A percentile compares a stretch with the other conserved stretches of the same genome.
These are phyloP conservation scores for Spilosoma lubricipeda DNA, from an alignment of 2,888 invertebrate genomes.

Conservation along the genomic window DNA sequence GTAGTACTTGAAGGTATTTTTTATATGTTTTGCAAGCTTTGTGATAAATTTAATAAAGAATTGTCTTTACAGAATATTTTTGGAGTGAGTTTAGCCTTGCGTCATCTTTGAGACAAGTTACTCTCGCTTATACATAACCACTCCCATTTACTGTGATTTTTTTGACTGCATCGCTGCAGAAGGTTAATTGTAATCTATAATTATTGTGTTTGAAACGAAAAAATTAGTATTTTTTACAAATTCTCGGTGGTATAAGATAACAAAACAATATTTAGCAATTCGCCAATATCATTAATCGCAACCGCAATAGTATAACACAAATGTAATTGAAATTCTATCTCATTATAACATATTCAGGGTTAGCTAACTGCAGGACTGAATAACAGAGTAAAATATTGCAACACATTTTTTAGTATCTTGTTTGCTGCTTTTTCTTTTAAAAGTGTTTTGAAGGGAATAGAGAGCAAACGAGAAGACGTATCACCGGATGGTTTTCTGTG, in stretches of 20 bases:
- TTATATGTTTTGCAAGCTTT: slow-evolving; percentile 52
- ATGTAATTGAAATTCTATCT: not conserved
- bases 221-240: not conserved
- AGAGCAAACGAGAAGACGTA: too few species aligned
- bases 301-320: not conserved
- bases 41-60: slow-evolving; percentile 65
- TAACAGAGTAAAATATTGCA: not conserved
- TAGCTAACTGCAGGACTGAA: not conserved
- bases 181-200: not conserved
- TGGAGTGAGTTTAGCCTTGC: slow-evolving; percentile 64
- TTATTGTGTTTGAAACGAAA: not conserved
- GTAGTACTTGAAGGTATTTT: slow-evolving; percentile 43
- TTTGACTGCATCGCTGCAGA: not conserved
- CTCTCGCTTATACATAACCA: slow-evolving; percentile 30
- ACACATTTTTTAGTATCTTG: too few species aligned
- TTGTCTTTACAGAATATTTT: slow-evolving; percentile 67
- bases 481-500: too few species aligned
- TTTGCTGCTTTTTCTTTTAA: too few species aligned
- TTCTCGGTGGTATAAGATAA: not conserved
- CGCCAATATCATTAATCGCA: not conserved
- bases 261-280: not conserved
- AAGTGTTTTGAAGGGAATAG: too few species aligned
- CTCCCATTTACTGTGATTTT: not conserved
- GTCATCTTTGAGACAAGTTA: slow-evolving; percentile 63
- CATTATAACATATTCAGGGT: not conserved